Conservation (phyloP, 2,888 invertebrate species). For the Autographa gamma region DNA sequence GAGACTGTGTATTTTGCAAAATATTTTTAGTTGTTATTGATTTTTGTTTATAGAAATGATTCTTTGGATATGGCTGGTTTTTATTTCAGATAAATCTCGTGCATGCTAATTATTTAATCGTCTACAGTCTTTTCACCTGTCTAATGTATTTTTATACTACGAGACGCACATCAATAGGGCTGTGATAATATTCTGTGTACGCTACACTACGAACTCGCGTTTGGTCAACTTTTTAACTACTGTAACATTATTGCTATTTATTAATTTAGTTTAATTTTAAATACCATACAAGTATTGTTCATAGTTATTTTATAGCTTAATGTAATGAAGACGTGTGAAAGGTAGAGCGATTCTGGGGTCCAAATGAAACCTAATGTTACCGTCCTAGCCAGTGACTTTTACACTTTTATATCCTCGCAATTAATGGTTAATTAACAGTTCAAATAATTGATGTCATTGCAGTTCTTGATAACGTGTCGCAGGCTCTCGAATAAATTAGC, state of each 20-base stretch:
- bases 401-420: constrained; percentile 55
- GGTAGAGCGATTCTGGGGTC: constrained; percentile 68
- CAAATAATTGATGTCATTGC: constrained; percentile 60
- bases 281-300: constrained; percentile 86
- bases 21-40: constrained; percentile 38
- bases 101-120: constrained; percentile 35
- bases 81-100: constrained; percentile 34
- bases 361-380: constrained; percentile 74
- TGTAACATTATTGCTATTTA: constrained; percentile 65
- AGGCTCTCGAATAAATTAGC: constrained; percentile 60
- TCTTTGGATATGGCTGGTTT: constrained; percentile 37
- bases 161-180: constrained; percentile 85
- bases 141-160: constrained; percentile 64
- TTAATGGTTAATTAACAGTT: constrained; percentile 41
- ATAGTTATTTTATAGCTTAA: constrained; percentile 75
- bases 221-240: constrained; percentile 72
- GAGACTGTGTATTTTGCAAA: constrained; percentile 60
- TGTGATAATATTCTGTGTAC: constrained; percentile 82
- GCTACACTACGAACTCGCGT: constrained; percentile 71
- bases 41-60: constrained; percentile 41
- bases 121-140: constrained; percentile 65
- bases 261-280: constrained; percentile 69
- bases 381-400: constrained; percentile 81
- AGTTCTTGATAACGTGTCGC: constrained; percentile 58
- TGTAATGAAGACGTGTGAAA: constrained; percentile 74